Conservation (phyloP, 2,888 invertebrate genomes). For the Agriopis aurantiaria region DNA sequence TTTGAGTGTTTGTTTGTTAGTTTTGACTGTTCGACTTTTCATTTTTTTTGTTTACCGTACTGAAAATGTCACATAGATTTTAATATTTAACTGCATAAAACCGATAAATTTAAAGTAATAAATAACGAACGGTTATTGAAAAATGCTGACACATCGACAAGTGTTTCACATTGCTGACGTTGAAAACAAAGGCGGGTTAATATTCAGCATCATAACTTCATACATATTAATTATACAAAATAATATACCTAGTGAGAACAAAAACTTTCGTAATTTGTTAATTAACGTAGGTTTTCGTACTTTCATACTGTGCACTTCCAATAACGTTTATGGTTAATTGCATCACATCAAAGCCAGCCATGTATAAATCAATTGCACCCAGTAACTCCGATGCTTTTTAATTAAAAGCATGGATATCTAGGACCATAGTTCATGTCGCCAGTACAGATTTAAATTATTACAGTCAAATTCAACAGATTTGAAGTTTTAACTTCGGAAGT, state of each 20-base stretch:
- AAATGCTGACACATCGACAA: slow-evolving; percentile 13
- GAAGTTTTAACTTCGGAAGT: too few species aligned
- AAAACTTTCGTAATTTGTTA: neutral
- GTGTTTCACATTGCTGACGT: neutral
- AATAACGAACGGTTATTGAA: slow-evolving; percentile 14
- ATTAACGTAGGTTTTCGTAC: neutral
- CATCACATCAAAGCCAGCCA: neutral
- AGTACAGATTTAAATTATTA: too few species aligned
- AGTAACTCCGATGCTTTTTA: neutral
- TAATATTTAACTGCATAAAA: neutral
- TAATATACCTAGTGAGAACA: neutral
- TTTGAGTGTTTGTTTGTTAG: too few species aligned
- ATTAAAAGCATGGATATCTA: neutral
- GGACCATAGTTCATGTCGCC: too few species aligned
- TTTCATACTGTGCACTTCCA: neutral
- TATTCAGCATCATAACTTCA: neutral
- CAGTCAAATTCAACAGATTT: neutral
- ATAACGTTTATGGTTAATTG: neutral
- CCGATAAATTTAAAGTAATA: neutral
- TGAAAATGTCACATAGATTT: slow-evolving; percentile 3
- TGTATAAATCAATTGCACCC: neutral
- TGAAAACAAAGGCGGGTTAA: neutral
- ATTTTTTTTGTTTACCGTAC: neutral
- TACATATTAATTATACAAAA: neutral
- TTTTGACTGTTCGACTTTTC: neutral